These are phyloP conservation scores for Dicentrarchus labrax DNA, from an alignment of 2,113 vertebrate species.

Conservation along the genomic window DNA sequence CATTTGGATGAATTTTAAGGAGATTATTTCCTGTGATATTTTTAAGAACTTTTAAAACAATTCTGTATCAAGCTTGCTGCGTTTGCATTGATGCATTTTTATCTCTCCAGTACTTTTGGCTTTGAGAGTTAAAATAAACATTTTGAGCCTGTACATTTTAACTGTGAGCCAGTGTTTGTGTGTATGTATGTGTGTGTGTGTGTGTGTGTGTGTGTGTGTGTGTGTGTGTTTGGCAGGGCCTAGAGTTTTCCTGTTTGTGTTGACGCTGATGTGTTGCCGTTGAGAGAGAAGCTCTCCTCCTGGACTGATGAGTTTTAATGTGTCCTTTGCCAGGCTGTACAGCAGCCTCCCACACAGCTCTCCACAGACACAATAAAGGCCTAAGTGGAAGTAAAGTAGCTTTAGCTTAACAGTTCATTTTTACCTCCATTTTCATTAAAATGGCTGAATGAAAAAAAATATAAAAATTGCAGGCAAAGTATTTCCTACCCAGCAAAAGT, in stretches of 20 bases:
- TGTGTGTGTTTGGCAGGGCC: neutral
- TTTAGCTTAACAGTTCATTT: neutral
- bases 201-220: neutral
- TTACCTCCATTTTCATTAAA: too few species aligned
- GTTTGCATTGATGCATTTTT: neutral
- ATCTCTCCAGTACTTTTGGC: neutral
- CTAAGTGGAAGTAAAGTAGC: neutral
- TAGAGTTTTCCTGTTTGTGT: constrained; percentile 7
- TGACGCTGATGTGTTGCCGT: constrained; percentile 27
- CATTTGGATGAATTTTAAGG: too few species aligned
- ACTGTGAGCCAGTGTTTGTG: too few species aligned
- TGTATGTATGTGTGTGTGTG: neutral
- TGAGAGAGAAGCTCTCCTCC: constrained; percentile 20
- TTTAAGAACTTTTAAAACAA: too few species aligned
- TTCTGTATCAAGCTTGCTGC: too few species aligned
- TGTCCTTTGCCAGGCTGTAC: constrained; percentile 27
- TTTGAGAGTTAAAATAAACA: neutral
- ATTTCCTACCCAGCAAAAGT: too few species aligned
- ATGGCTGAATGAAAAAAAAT: too few species aligned
- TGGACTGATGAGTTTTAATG: constrained; percentile 24
- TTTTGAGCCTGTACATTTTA: too few species aligned
- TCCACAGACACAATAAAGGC: constrained; percentile 1
- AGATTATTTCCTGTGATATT: too few species aligned
- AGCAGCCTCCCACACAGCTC: constrained; percentile 17
- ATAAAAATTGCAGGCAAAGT: too few species aligned